Base-by-base conservation (phyloP, 2,888 invertebrate genomes). In the Formica aserva region DNA sequence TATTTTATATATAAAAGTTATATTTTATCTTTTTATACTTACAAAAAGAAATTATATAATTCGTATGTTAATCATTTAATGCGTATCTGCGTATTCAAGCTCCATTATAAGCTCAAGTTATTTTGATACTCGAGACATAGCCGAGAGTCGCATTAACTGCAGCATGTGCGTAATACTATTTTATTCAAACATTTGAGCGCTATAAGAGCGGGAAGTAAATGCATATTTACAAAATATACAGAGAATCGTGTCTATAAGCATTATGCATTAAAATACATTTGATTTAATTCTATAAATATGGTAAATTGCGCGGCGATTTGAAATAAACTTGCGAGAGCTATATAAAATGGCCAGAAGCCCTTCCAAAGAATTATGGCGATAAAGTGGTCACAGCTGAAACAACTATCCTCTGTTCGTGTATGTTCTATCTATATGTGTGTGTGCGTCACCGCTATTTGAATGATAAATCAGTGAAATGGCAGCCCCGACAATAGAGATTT, bases 111-210 rank as follows among this genome's bases (percentile, higher is more conserved):
- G 13, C 15, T 32, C 5, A 38, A 67, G 22, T 55, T n/a, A 29
- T 26, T 77, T 67, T 29, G 38, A 65, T 67, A 55, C 13, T 35
- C n/a, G 8, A 66, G 5, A n/a, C 18, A 26, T 32, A 63, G 8
- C 9, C 63, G 32, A 66, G 26, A 65, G 26, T 0, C 26, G 26
- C 26, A 26, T 26, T 26, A 48, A 22, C 15, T 13, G 55, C 29
- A 66, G 1, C 57, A 35, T 22, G 38, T 41, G 26, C 38, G n/a
- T 77, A 55, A 77, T 55, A 5, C 29, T n/a, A 18, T 67, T 67
- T 67, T 77, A 67, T 77, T 77, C 38, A 55, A n/a, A 65, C 26
- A n/a, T 66, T 35, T 13, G 38, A 76, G 52, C 29, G n/a, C 38
- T n/a, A 6, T 1, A 29, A 22, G 9, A 26, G 38, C 66, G 38